Conservation (phyloP, 2,888 invertebrate genomes). For the Xylocampa areola region DNA sequence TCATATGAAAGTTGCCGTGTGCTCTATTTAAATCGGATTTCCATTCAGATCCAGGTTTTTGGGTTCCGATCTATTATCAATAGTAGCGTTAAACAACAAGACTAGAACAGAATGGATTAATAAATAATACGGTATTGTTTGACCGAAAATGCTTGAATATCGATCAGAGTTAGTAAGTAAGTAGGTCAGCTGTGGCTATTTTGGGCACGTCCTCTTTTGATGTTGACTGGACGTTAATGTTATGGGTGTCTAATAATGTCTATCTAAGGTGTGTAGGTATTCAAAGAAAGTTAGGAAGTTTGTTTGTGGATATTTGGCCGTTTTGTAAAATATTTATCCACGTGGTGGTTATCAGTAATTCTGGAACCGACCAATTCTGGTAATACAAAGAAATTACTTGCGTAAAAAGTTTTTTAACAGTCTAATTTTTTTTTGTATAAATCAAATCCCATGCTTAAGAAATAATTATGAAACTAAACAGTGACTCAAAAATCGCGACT, state of each 20-base stretch:
- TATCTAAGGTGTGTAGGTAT: too few relatives aligned
- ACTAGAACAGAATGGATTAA: conserved; percentile 38
- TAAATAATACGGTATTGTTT: conserved; percentile 46
- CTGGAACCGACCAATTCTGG: too few relatives aligned
- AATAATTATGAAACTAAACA: too few relatives aligned
- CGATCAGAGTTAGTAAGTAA: conserved; percentile 59
- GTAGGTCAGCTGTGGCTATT: conserved; percentile 65
- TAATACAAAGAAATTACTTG: too few relatives aligned
- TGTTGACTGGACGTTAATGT: conserved; percentile 26
- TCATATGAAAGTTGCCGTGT: conserved; percentile 30
- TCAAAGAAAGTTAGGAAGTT: neutral
- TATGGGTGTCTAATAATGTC: neutral
- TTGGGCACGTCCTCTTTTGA: conserved; percentile 56
- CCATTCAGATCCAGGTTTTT: conserved; percentile 18
- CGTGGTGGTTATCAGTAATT: too few relatives aligned
- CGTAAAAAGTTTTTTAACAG: too few relatives aligned
- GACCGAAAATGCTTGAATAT: conserved; percentile 56
- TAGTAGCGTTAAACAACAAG: conserved; percentile 12
- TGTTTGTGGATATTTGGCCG: neutral
- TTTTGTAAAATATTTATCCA: too few relatives aligned
- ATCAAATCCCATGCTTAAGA: too few relatives aligned
- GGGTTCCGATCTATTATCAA: conserved; percentile 10
- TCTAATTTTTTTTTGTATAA: too few relatives aligned
- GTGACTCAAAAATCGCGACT: too few relatives aligned
- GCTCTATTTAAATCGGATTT: conserved; percentile 41